Evolutionary conservation across 2,113 vertebrate species (phyloP), one percentile per base, ranked within the genome.

Genomic region (Pseudonaja textilis): DNA sequence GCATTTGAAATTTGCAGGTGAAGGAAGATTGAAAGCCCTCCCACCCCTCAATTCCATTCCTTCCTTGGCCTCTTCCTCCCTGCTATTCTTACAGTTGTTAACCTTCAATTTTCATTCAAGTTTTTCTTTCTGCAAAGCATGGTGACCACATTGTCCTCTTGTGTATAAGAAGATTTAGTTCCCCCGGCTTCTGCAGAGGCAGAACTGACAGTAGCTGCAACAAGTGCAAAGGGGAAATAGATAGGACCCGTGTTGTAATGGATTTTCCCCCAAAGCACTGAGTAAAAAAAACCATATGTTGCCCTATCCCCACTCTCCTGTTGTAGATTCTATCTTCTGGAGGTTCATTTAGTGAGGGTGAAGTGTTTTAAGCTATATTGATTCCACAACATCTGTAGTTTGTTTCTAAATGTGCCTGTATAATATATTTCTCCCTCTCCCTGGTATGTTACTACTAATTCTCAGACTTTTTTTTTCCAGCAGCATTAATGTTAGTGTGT

Each of bases 401-500:
- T 34, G 88, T 39, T 9, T 57, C 29, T 29, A 52, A 52, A 93
- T 18, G 47, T 61, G 55, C 34, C 64, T 3, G 11, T 61, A 59
- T 86, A n/a, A 61, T 14, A n/a, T 45, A 25, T 29, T 87, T 26
- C 9, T 9, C 5, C n/a, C 20, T 25, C 3, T 22, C 25, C 11
- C 1, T 25, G 55, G 5, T 92, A 0, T 22, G 23, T 61, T 89
- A 12, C 3, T 39, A 2, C 85, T 0, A 0, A 3, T 0, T 26
- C 81, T 64, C 39, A 69, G 14, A 0, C 16, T 47, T 22, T 39
- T 47, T 47, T 5, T 0, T 0, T 94, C 92, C 92, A 12, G 64
- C 34, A 25, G 50, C 81, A 7, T 26, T n/a, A 22, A 52, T 10
- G 34, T 52, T 89, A 20, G 61, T 64, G 91, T 74, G 0, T 1